Percentiles rank a stretch among this genome's conserved stretches.
Conservation (phyloP, 2,888 invertebrate species). For the Lysandra coridon region DNA sequence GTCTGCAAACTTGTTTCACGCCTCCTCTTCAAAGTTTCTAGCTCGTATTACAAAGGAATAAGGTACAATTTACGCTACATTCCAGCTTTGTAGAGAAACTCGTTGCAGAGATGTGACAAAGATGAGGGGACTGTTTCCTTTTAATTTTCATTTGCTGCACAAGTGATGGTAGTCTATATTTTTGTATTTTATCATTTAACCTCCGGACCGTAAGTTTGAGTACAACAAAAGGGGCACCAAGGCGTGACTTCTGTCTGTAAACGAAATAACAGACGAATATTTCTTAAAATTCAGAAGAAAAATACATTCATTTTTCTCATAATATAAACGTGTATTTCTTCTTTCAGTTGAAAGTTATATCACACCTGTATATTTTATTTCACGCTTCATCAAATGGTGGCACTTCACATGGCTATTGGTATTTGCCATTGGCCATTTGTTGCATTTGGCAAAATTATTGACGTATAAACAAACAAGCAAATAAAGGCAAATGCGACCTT, state of each 20-base stretch:
- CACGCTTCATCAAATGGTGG: neutral
- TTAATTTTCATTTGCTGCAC: constrained; percentile 72
- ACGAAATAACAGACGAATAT: neutral
- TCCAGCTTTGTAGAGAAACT: neutral
- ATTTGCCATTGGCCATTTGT: too few species aligned
- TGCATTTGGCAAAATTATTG: too few species aligned
- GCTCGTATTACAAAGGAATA: neutral
- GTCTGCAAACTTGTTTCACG: constrained; percentile 35
- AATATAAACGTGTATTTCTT: too few species aligned
- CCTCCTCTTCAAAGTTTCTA: neutral
- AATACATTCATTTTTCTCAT: too few species aligned
- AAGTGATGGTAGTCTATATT: constrained; percentile 49
- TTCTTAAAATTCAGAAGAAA: neutral
- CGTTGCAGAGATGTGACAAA: constrained; percentile 55
- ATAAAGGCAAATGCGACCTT: too few species aligned
- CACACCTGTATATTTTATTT: neutral
- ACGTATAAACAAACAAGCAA: too few species aligned
- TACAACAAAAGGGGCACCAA: neutral
- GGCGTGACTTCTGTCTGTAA: neutral
- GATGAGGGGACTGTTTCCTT: constrained; percentile 61
- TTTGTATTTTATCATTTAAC: constrained; percentile 39
- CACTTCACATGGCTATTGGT: too few species aligned
- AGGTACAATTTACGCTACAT: neutral
- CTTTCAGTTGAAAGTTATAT: too few species aligned
- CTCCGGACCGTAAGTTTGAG: constrained; percentile 17